These are phyloP conservation scores for Machimus atricapillus DNA, from an alignment of 2,888 invertebrate genomes.

Conservation along the genomic window DNA sequence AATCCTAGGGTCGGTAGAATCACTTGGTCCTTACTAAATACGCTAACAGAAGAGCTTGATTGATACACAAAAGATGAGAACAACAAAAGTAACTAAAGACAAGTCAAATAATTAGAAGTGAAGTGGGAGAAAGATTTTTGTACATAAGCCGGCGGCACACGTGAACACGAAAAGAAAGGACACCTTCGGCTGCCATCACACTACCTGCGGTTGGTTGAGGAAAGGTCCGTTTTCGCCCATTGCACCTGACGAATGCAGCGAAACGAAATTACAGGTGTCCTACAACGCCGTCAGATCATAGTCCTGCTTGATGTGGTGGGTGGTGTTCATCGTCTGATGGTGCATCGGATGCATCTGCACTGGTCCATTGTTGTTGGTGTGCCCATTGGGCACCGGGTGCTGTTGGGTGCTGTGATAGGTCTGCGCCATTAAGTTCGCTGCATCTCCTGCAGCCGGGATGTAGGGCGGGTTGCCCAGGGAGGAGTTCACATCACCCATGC, in stretches of 20 bases:
- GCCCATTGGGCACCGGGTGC: conserved; percentile 46
- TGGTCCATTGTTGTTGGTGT: conserved; percentile 48
- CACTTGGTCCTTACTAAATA: conserved; percentile 37
- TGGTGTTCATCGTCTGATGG: conserved; percentile 49
- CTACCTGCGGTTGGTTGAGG: conserved; percentile 12
- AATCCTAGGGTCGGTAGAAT: conserved; percentile 27
- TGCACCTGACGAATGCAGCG: neutral
- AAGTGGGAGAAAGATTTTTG: neutral
- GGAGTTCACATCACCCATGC: conserved; percentile 67
- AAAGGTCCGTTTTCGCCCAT: conserved; percentile 14
- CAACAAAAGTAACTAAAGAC: neutral
- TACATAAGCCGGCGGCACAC: conserved; percentile 22
- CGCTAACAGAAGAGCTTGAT: conserved; percentile 2
- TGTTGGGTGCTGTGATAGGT: conserved; percentile 62
- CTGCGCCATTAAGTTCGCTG: conserved; percentile 53
- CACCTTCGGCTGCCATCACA: conserved; percentile 35
- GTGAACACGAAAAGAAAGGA: neutral
- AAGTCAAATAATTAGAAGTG: neutral
- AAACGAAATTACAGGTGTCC: conserved; percentile 53
- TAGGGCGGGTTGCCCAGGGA: conserved; percentile 61
- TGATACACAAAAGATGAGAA: neutral
- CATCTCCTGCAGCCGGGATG: conserved; percentile 58
- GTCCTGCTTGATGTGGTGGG: conserved; percentile 78
- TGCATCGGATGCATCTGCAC: conserved; percentile 50
- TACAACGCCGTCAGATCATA: conserved; percentile 84